These are phyloP conservation scores for Brenthis daphne DNA, from an alignment of 2,888 invertebrate species.

Conservation along the genomic window DNA sequence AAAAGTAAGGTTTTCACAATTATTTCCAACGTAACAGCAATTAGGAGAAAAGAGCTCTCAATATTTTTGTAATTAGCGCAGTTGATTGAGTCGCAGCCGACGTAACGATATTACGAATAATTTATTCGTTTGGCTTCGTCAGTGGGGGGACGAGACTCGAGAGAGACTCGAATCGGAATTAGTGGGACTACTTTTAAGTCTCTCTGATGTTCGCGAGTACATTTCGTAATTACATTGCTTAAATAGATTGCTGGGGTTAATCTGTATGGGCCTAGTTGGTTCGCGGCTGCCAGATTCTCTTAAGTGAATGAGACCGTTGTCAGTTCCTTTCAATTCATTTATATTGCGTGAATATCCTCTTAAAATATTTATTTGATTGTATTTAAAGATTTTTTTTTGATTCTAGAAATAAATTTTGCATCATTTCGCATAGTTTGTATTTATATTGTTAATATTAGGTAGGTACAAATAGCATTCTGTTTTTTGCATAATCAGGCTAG, in stretches of 20 bases:
- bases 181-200: constrained; percentile 34
- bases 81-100: constrained; percentile 48
- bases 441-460: too few relatives aligned
- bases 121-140: constrained; percentile 58
- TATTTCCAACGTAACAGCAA: background rate
- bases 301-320: constrained; percentile 33
- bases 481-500: too few relatives aligned
- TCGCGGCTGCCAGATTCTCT: constrained; percentile 21
- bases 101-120: constrained; percentile 55
- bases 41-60: constrained; percentile 39
- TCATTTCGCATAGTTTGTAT: too few relatives aligned
- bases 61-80: constrained; percentile 58
- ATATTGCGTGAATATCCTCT: constrained; percentile 16
- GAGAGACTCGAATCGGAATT: constrained; percentile 30
- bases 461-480: too few relatives aligned
- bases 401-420: too few relatives aligned
- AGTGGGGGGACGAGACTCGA: background rate
- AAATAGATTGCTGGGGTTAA: constrained; percentile 62
- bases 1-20: constrained; percentile 1
- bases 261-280: constrained; percentile 46
- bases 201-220: constrained; percentile 53
- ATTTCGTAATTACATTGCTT: constrained; percentile 65
- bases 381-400: background rate
- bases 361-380: background rate
- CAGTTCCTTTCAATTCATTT: constrained; percentile 25